A percentile compares a stretch with the other conserved stretches of the same genome.
Conservation (phyloP, 2,888 invertebrate genomes). For the Morinoia aosen region DNA sequence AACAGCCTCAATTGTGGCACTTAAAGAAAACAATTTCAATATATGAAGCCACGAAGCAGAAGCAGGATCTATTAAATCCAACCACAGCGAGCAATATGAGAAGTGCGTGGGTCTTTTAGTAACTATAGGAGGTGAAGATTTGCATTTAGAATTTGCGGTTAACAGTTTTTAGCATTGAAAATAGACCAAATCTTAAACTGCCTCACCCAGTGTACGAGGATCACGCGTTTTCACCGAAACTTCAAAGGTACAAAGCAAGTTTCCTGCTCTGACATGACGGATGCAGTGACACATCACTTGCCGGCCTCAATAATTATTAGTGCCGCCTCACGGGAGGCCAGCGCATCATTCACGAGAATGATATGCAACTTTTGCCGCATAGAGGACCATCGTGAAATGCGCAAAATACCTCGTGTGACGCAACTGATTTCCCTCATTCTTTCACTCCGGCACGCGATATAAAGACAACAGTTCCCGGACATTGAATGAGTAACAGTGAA, state of each 20-base stretch:
- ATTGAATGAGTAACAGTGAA: not conserved
- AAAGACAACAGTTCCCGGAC: not conserved
- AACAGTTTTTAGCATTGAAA: not conserved
- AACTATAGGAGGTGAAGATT: not conserved
- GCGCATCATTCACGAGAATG: not conserved
- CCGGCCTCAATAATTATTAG: not conserved
- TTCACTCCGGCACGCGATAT: not conserved
- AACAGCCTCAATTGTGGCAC: not conserved
- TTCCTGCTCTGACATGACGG: not conserved
- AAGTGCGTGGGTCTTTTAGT: not conserved
- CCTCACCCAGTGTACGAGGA: not conserved
- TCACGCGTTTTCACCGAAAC: not conserved
- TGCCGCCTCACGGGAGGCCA: not conserved
- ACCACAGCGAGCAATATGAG: not conserved
- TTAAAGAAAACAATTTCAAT: not conserved
- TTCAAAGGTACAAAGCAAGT: not conserved
- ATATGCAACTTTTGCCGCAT: not conserved
- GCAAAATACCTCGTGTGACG: not conserved
- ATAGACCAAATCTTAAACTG: not conserved
- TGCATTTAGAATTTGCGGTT: not conserved
- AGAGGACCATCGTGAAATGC: not conserved
- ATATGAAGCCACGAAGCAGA: not conserved
- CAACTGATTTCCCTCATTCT: not conserved
- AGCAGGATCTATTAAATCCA: not conserved
- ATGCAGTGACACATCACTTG: not conserved